phyloP scores from a whole-genome alignment of 2,797 vertebrate species.

The Enteromius viviparus region DNA sequence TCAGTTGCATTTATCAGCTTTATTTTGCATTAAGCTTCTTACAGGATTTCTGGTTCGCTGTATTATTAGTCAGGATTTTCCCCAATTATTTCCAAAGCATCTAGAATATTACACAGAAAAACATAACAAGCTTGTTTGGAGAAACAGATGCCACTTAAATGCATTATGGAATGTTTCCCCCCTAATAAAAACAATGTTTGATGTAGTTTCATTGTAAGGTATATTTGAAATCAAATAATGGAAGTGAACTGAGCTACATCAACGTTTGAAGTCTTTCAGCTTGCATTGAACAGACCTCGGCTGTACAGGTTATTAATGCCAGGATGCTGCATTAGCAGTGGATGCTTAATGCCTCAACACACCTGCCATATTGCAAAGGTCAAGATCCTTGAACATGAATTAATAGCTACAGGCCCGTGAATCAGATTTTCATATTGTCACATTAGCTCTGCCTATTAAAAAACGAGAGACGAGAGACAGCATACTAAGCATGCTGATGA shows the following conservation, averaged over 20 bases:
- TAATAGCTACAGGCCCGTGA: not conserved
- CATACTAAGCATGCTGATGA: slow-evolving; percentile 1
- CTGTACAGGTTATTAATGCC: not conserved
- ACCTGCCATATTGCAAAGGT: not conserved
- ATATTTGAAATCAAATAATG: not conserved
- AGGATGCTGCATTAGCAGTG: not conserved
- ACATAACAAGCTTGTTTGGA: not conserved
- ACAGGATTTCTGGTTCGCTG: slow-evolving; percentile 35
- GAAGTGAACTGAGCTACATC: not conserved
- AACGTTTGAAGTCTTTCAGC: not conserved
- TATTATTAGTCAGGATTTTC: slow-evolving; percentile 6
- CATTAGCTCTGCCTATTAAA: not conserved
- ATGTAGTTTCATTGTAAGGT: not conserved
- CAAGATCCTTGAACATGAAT: not conserved
- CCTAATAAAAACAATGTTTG: not conserved
- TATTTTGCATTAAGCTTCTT: slow-evolving; percentile 34
- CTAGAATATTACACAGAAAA: not conserved
- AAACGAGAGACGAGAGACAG: too few species aligned
- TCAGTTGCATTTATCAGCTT: slow-evolving; percentile 45
- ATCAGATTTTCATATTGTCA: not conserved
- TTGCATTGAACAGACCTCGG: not conserved
- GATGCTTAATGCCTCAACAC: not conserved
- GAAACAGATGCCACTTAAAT: not conserved
- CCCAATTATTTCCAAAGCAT: not conserved
- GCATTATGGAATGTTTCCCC: not conserved